Conservation (phyloP, 2,113 vertebrate species). For the Castor canadensis region DNA sequence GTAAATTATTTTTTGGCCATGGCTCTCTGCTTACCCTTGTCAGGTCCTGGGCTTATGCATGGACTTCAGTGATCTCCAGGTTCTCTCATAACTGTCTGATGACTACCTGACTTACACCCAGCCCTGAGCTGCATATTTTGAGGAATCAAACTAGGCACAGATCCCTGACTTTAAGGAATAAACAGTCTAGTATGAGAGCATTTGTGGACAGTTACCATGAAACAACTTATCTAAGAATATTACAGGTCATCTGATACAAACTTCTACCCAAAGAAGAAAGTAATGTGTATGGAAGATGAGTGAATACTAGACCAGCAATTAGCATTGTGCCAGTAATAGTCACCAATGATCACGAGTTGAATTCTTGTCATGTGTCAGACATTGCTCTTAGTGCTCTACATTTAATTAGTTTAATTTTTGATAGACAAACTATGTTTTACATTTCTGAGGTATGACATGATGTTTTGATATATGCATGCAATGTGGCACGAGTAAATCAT, state of each 20-base stretch:
- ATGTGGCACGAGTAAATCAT: background rate
- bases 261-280: background rate
- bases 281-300: background rate
- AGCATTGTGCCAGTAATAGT: background rate
- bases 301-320: background rate
- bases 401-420: background rate
- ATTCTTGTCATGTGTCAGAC: background rate
- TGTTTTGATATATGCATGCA: background rate
- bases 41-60: background rate
- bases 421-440: background rate
- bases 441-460: background rate
- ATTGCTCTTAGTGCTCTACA: background rate
- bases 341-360: background rate
- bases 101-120: background rate
- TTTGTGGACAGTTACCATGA: background rate
- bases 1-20: background rate
- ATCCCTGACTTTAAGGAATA: background rate
- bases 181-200: background rate
- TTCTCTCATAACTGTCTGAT: background rate
- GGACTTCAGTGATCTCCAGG: background rate
- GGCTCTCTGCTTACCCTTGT: background rate
- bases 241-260: background rate
- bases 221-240: background rate
- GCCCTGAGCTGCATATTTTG: background rate
- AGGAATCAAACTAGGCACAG: background rate